These are phyloP conservation scores for Puffinus mauretanicus DNA, from an alignment of 2,113 vertebrate genomes.

Conservation along the genomic window DNA sequence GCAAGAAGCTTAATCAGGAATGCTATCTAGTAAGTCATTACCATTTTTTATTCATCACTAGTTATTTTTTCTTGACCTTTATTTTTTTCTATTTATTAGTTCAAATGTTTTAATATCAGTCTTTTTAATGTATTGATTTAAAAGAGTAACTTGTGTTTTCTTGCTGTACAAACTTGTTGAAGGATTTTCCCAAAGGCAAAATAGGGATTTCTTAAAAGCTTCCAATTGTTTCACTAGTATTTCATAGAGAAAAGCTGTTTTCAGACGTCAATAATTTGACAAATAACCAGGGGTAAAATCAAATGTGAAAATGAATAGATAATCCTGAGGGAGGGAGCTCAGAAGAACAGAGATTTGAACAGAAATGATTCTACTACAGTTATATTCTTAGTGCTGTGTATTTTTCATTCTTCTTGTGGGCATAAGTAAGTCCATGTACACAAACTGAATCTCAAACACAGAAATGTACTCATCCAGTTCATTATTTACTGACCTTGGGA, in stretches of 20 bases:
- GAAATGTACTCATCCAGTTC: neutral
- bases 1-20: neutral
- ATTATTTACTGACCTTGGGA: slow-evolving; percentile 4
- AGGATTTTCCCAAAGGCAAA: neutral
- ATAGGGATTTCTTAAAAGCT: neutral
- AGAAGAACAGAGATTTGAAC: neutral
- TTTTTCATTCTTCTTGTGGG: neutral
- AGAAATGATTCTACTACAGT: neutral
- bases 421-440: neutral
- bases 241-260: neutral
- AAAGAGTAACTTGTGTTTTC: neutral
- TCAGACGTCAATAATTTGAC: neutral
- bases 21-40: neutral
- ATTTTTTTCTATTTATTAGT: neutral
- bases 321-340: neutral
- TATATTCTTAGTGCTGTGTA: neutral
- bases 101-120: neutral
- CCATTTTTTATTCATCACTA: neutral
- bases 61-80: neutral
- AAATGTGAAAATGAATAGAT: neutral
- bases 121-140: neutral
- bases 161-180: neutral
- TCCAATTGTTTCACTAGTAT: slow-evolving; percentile 3
- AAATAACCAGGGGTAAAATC: neutral
- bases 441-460: neutral